Percentiles rank a stretch among this genome's conserved stretches.
Evolutionary conservation across 2,888 invertebrate species (phyloP).

Genomic region (Helicoverpa assulta): DNA sequence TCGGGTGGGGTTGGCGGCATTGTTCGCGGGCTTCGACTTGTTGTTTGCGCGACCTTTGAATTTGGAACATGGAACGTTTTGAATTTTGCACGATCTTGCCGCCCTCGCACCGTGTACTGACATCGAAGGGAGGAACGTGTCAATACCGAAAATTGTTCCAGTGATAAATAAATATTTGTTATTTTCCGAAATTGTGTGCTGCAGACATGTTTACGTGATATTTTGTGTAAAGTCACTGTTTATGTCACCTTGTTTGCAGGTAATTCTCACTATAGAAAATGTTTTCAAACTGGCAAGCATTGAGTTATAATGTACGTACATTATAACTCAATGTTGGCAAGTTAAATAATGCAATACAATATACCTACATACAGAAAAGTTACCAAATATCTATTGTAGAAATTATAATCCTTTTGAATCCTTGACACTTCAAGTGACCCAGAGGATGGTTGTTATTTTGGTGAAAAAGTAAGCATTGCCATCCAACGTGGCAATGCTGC

Average conservation of each 20-base stretch:
- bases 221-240: slow-evolving; percentile 7
- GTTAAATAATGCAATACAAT: too few relatives aligned
- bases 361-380: too few relatives aligned
- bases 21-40: slow-evolving; percentile 71
- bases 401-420: too few relatives aligned
- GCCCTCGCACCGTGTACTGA: slow-evolving; percentile 58
- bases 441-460: too few relatives aligned
- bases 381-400: too few relatives aligned
- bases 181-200: slow-evolving; percentile 24
- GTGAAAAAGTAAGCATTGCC: too few relatives aligned
- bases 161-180: slow-evolving; percentile 50
- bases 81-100: slow-evolving; percentile 67
- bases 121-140: slow-evolving; percentile 59
- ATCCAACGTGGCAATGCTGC: too few relatives aligned
- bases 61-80: slow-evolving; percentile 71
- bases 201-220: not conserved
- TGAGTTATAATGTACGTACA: too few relatives aligned
- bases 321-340: too few relatives aligned
- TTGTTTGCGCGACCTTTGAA: slow-evolving; percentile 74
- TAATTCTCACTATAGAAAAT: too few relatives aligned
- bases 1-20: slow-evolving; percentile 71
- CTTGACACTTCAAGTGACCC: too few relatives aligned
- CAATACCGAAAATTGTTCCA: slow-evolving; percentile 53
- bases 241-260: not conserved
- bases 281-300: too few relatives aligned